These are phyloP conservation scores for Gasterosteus aculeatus DNA, from an alignment of 2,113 vertebrate species.

Conservation along the genomic window DNA sequence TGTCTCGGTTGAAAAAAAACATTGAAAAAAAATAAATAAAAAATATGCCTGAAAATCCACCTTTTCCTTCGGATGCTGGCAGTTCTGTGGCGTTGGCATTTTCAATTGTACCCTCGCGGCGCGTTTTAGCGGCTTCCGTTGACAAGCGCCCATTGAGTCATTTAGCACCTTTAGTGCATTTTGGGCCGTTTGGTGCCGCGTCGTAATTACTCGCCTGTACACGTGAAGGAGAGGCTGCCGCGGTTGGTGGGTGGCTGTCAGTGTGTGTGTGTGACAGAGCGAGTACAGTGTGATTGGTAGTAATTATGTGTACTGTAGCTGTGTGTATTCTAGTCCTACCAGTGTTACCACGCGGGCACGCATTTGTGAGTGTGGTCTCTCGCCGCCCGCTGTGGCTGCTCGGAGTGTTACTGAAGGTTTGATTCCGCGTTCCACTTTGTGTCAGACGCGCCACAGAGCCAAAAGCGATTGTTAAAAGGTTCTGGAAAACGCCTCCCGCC, in stretches of 20 bases:
- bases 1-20: neutral
- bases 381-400: slow-evolving; percentile 59
- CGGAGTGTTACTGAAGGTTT: slow-evolving; percentile 53
- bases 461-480: slow-evolving; percentile 60
- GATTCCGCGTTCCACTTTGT: slow-evolving; percentile 71
- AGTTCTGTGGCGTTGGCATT: neutral
- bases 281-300: slow-evolving; percentile 56
- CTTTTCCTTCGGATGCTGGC: neutral
- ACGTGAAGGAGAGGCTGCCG: slow-evolving; percentile 57
- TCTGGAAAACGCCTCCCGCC: slow-evolving; percentile 62
- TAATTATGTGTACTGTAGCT: slow-evolving; percentile 59
- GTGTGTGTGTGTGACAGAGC: slow-evolving; percentile 13
- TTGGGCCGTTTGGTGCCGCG: slow-evolving; percentile 54
- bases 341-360: slow-evolving; percentile 40
- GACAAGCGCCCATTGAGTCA: neutral
- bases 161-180: neutral
- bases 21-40: neutral
- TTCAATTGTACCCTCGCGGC: neutral
- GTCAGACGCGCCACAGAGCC: slow-evolving; percentile 70
- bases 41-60: neutral
- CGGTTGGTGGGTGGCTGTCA: slow-evolving; percentile 16
- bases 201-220: slow-evolving; percentile 66
- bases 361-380: slow-evolving; percentile 33
- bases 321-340: slow-evolving; percentile 51
- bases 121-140: too few species aligned